A percentile compares a stretch with the other conserved stretches of the same genome.
Evolutionary conservation across 2,113 vertebrate species (phyloP).

Genomic region (Laterallus jamaicensis): DNA sequence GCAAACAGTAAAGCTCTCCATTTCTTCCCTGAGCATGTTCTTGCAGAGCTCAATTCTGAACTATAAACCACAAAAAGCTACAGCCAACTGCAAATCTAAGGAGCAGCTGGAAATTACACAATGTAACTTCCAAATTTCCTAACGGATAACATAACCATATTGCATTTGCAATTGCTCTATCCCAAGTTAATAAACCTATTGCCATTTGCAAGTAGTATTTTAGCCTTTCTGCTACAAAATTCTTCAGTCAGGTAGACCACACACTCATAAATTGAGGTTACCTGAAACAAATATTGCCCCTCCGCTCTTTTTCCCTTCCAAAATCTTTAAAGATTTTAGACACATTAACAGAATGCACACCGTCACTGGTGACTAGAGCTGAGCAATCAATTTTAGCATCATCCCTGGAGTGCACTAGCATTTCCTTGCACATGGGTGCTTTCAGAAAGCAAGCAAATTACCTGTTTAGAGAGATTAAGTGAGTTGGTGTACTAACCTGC

Average conservation of each 20-base stretch:
- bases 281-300: not conserved
- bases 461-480: conserved; percentile 63
- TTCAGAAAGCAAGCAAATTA: conserved; percentile 67
- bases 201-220: not conserved
- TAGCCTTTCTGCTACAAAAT: not conserved
- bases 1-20: not conserved
- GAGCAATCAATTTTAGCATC: conserved; percentile 59
- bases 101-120: not conserved
- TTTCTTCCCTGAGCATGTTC: not conserved
- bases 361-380: conserved; percentile 1
- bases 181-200: not conserved
- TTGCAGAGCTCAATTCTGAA: not conserved
- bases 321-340: conserved; percentile 19
- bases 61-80: not conserved
- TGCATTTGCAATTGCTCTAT: not conserved
- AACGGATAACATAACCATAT: not conserved
- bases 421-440: conserved; percentile 66
- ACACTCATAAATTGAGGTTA: not conserved
- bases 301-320: not conserved
- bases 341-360: not conserved
- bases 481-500: conserved; percentile 32
- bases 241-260: not conserved
- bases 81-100: not conserved
- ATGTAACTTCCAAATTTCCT: not conserved
- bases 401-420: conserved; percentile 58